Percentiles rank a stretch among this genome's conserved stretches.
Evolutionary conservation across 2,797 vertebrate species (phyloP).

Genomic region (Borostomias antarcticus): DNA sequence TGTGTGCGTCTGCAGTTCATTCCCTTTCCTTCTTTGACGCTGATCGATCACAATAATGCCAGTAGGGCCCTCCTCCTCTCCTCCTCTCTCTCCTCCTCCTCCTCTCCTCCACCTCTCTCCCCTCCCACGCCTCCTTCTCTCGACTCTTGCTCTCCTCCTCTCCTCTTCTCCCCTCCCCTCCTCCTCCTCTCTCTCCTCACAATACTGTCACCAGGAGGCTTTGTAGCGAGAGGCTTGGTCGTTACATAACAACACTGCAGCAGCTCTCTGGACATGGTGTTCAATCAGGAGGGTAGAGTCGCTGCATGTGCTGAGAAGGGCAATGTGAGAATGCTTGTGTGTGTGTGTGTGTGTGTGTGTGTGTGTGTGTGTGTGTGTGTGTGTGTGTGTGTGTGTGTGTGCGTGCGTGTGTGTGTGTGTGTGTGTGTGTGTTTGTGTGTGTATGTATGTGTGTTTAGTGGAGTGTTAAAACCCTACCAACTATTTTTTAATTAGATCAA

Average conservation of each 20-base stretch:
- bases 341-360: not conserved
- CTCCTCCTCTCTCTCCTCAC: conserved; percentile 12
- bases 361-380: conserved; percentile 4
- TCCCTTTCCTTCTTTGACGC: conserved; percentile 45
- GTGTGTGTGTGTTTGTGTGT: conserved; percentile 3
- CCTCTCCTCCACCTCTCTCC: not conserved
- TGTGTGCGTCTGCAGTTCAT: conserved; percentile 51
- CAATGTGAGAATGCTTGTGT: not conserved
- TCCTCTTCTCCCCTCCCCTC: not conserved
- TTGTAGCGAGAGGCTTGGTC: conserved; percentile 62
- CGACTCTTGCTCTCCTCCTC: not conserved
- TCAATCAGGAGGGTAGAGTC: not conserved
- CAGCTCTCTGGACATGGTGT: conserved; percentile 46
- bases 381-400: not conserved
- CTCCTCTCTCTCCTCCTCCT: not conserved
- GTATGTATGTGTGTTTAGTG: not conserved
- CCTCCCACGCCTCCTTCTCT: conserved; percentile 13
- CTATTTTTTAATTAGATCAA: not conserved
- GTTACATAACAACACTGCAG: conserved; percentile 77
- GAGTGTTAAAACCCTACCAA: not conserved
- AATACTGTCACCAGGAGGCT: conserved; percentile 65
- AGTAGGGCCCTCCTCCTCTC: not conserved
- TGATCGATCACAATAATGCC: conserved; percentile 50
- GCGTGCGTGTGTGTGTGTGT: not conserved
- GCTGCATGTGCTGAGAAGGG: not conserved